phyloP scores from a whole-genome alignment of 2,888 invertebrate species.

The Agrenia bidenticulata region DNA sequence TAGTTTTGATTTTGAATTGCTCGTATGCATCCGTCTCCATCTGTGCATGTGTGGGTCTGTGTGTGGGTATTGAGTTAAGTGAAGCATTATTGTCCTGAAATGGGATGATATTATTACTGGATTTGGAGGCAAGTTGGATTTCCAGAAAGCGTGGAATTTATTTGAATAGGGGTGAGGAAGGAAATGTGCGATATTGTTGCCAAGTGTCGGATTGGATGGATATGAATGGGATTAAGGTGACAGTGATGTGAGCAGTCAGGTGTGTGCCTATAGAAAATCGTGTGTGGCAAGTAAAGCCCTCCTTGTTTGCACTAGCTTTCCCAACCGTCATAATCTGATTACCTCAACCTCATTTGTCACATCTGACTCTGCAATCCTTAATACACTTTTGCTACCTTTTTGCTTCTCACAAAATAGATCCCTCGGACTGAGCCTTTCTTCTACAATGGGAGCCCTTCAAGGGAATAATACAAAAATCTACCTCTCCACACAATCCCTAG shows the following conservation, averaged over 20 bases:
- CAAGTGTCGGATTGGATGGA: conserved; percentile 9
- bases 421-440: conserved; percentile 6
- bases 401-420: conserved; percentile 1
- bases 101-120: too few species aligned
- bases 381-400: conserved; percentile 24
- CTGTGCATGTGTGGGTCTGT: too few species aligned
- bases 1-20: too few species aligned
- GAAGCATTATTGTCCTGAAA: too few species aligned
- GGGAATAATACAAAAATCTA: conserved; percentile 11
- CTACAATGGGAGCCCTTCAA: conserved; percentile 23
- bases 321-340: conserved; percentile 53
- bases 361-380: conserved; percentile 51
- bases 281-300: conserved; percentile 51
- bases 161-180: too few species aligned
- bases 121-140: too few species aligned
- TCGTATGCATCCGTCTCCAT: too few species aligned
- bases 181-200: too few species aligned
- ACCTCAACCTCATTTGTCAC: conserved; percentile 53
- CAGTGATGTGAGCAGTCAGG: conserved; percentile 53
- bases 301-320: conserved; percentile 52
- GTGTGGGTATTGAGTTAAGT: too few species aligned
- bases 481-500: conserved; percentile 13
- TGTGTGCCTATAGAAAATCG: conserved; percentile 41
- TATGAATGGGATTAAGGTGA: conserved; percentile 50
- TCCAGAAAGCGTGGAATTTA: too few species aligned